These are phyloP conservation scores for Perizoma flavofasciatum DNA, from an alignment of 2,888 invertebrate species.

Conservation along the genomic window DNA sequence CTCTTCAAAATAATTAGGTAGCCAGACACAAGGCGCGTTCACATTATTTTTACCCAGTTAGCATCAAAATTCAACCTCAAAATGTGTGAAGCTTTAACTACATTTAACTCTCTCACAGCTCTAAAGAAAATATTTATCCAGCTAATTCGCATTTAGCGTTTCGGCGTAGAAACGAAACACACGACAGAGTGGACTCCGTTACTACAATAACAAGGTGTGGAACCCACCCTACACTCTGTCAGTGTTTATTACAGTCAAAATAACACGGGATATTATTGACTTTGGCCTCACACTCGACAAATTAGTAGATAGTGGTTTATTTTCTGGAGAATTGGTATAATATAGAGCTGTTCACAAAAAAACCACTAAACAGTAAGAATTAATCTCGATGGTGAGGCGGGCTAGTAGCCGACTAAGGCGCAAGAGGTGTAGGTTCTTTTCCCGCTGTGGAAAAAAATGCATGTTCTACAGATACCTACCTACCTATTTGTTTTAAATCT, in stretches of 20 bases:
- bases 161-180: constrained; percentile 72
- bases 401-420: too few species aligned
- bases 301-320: constrained; percentile 17
- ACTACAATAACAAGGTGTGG: constrained; percentile 69
- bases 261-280: constrained; percentile 33
- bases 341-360: neutral
- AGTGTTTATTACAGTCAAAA: constrained; percentile 45
- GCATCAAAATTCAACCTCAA: constrained; percentile 24
- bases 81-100: constrained; percentile 47
- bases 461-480: too few species aligned
- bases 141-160: constrained; percentile 80
- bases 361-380: too few species aligned
- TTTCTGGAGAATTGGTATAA: constrained; percentile 4
- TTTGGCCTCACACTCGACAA: constrained; percentile 26
- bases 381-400: too few species aligned
- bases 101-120: constrained; percentile 65
- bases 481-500: too few species aligned
- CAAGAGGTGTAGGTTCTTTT: too few species aligned
- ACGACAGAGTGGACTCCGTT: constrained; percentile 73
- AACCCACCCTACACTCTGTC: constrained; percentile 47
- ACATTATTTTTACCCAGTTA: constrained; percentile 9
- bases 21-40: neutral
- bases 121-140: constrained; percentile 79
- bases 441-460: too few species aligned
- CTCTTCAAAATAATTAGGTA: neutral